phyloP scores from a whole-genome alignment of 2,113 vertebrate species.

The Ploceus nigricollis region DNA sequence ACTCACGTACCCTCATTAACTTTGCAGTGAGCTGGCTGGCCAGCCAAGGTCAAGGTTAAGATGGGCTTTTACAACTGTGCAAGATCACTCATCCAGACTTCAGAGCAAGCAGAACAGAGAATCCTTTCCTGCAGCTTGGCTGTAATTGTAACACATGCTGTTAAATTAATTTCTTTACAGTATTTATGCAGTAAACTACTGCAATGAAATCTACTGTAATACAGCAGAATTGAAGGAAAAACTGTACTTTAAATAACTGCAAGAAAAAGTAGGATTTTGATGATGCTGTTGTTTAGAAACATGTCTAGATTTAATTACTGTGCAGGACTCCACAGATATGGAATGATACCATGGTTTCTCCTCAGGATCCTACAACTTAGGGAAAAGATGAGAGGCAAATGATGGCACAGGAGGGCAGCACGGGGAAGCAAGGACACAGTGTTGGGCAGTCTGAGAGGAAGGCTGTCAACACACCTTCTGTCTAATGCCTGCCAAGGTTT shows the following conservation, averaged over 20 bases:
- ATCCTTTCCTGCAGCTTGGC: background rate
- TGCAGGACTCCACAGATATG: background rate
- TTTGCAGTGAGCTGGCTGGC: background rate
- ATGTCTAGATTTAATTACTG: background rate
- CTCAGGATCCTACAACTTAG: background rate
- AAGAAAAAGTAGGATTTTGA: background rate
- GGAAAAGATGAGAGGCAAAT: background rate
- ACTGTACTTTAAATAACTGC: background rate
- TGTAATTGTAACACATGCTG: background rate
- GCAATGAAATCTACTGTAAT: background rate
- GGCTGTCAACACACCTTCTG: background rate
- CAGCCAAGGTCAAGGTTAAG: background rate
- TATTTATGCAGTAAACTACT: background rate
- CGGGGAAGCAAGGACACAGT: background rate
- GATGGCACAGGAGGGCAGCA: background rate
- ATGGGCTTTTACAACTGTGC: background rate
- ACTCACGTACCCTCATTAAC: accelerated
- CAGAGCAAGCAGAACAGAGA: background rate
- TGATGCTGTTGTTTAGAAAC: background rate
- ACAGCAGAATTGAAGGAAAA: background rate
- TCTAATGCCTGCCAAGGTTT: background rate
- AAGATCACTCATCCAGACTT: background rate
- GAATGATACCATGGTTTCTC: background rate
- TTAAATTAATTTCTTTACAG: background rate
- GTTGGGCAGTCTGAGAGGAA: background rate